phyloP scores from a whole-genome alignment of 2,113 vertebrate genomes.

The Brienomyrus longianalis region DNA sequence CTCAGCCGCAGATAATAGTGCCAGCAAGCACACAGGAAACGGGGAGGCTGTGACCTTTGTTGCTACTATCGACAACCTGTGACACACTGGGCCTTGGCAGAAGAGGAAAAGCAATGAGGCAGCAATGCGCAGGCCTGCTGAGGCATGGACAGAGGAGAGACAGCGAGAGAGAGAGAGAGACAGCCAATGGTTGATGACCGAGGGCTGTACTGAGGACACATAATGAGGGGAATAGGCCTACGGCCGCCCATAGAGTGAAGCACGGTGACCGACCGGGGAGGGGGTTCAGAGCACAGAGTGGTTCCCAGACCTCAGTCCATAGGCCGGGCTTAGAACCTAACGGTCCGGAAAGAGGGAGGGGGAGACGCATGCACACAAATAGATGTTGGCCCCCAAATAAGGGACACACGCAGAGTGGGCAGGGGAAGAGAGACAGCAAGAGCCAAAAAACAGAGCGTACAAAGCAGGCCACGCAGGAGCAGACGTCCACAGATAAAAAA shows the following conservation, averaged over 20 bases:
- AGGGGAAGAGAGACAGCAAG: background rate
- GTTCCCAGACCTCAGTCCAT: slow-evolving; percentile 17
- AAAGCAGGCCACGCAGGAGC: background rate
- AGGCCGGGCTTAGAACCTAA: slow-evolving; percentile 15
- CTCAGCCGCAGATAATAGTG: background rate
- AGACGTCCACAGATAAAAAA: background rate
- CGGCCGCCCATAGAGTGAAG: background rate
- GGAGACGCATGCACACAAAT: background rate
- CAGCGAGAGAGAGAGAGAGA: background rate
- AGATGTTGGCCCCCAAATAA: background rate
- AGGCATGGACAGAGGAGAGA: slow-evolving; percentile 9
- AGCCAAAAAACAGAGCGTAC: background rate
- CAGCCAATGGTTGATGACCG: background rate
- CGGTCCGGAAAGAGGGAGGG: slow-evolving; percentile 7
- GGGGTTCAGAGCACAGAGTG: fast-evolving
- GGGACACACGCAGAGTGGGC: background rate
- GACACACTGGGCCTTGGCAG: background rate
- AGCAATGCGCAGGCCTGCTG: slow-evolving; percentile 7
- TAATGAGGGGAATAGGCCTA: background rate
- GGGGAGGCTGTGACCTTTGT: background rate
- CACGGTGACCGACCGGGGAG: background rate
- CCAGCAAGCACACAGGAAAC: background rate
- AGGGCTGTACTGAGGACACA: background rate
- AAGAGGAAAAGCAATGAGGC: background rate
- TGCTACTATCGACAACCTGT: background rate